phyloP scores from a whole-genome alignment of 2,113 vertebrate genomes.

The Gorsachius goisagi region DNA sequence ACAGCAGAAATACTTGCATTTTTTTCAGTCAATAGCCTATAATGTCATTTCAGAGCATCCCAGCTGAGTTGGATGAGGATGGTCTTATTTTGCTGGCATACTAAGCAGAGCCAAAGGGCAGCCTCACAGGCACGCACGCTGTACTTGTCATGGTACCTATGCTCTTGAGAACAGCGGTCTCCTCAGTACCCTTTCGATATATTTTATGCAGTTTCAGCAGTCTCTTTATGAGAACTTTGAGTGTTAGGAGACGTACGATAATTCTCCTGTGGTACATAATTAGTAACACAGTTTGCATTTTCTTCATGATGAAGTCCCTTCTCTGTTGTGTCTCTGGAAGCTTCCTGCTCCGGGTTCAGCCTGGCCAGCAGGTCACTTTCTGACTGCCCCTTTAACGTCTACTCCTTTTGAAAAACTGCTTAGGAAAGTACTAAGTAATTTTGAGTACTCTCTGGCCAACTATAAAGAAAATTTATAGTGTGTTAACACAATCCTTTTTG shows the following conservation, averaged over 20 bases:
- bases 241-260: background rate
- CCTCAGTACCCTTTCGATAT: background rate
- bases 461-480: background rate
- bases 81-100: background rate
- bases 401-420: background rate
- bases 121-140: rapidly evolving
- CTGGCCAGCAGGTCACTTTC: background rate
- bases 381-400: background rate
- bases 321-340: background rate
- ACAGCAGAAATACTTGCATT: background rate
- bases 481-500: background rate
- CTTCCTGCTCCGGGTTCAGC: background rate
- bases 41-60: background rate
- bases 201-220: background rate
- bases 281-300: background rate
- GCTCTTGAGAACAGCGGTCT: background rate
- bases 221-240: background rate
- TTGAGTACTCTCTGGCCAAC: background rate
- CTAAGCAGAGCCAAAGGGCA: background rate
- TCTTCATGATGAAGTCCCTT: background rate
- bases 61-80: background rate
- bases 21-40: background rate
- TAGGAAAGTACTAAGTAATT: background rate
- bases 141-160: background rate
- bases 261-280: background rate